These are phyloP conservation scores for Empidonax traillii DNA, from an alignment of 2,113 vertebrate genomes.

Conservation along the genomic window DNA sequence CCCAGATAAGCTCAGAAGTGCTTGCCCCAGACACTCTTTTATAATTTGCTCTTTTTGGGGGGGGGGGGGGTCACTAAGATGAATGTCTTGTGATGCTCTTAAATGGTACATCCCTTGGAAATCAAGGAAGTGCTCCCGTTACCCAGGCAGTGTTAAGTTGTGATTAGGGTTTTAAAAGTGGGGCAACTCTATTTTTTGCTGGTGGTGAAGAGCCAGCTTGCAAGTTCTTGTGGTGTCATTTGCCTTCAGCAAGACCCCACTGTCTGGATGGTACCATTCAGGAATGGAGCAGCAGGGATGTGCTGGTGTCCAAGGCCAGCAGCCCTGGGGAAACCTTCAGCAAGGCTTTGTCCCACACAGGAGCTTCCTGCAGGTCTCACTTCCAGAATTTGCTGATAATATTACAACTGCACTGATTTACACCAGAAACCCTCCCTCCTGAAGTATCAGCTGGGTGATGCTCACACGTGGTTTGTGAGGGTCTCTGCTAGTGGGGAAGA, in stretches of 20 bases:
- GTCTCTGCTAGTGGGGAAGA: not conserved
- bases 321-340: not conserved
- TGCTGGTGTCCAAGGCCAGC: not conserved
- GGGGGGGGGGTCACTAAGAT: not conserved
- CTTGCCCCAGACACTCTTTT: not conserved
- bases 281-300: not conserved
- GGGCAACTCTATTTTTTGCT: not conserved
- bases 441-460: not conserved
- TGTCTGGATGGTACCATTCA: not conserved
- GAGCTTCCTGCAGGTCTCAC: not conserved
- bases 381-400: not conserved
- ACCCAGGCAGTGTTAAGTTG: not conserved
- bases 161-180: not conserved
- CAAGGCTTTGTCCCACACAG: not conserved
- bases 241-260: not conserved
- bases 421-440: not conserved
- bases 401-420: not conserved
- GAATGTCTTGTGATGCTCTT: not conserved
- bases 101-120: not conserved
- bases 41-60: not conserved
- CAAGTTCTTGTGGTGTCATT: not conserved
- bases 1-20: not conserved
- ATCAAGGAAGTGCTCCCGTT: not conserved
- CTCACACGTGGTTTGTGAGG: not conserved
- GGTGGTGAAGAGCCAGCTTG: not conserved